phyloP scores from a whole-genome alignment of 30 jellyfish, hydroid and myxozoan species.

The Chironex yamaguchii region DNA sequence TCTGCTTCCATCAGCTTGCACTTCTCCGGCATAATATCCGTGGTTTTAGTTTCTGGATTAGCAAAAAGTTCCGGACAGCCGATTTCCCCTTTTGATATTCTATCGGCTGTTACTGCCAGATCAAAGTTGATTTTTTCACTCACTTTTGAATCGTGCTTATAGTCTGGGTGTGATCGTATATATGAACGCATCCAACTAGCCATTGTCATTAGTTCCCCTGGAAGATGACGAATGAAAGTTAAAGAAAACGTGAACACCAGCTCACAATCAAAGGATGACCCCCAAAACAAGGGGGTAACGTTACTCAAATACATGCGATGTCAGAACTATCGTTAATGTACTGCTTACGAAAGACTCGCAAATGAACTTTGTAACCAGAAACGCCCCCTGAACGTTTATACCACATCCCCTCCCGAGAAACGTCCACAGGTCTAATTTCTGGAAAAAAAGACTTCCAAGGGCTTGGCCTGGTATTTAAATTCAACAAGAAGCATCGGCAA shows the following conservation, averaged over 20 bases:
- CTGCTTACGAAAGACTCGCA: too few relatives aligned
- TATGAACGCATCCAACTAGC: slow-evolving; percentile 95
- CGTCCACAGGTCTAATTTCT: too few relatives aligned
- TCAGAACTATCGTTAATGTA: too few relatives aligned
- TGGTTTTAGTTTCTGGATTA: slow-evolving; percentile 88
- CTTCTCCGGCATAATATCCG: slow-evolving; percentile 75
- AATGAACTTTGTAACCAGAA: too few relatives aligned
- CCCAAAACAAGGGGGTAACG: too few relatives aligned
- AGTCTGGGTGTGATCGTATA: slow-evolving; percentile 84
- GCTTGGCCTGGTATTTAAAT: too few relatives aligned
- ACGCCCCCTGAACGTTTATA: too few relatives aligned
- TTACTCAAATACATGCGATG: not conserved
- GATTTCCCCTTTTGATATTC: slow-evolving; percentile 78
- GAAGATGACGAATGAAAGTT: not conserved
- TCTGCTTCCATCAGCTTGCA: slow-evolving; percentile 85
- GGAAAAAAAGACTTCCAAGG: too few relatives aligned
- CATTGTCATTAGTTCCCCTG: slow-evolving; percentile 86
- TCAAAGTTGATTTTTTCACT: slow-evolving; percentile 89
- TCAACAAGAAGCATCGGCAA: too few relatives aligned
- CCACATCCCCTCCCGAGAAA: too few relatives aligned
- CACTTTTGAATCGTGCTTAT: slow-evolving; percentile 83
- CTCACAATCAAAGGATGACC: not conserved
- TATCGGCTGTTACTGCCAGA: slow-evolving; percentile 74
- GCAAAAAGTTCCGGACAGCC: slow-evolving; percentile 97
- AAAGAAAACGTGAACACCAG: not conserved